Evolutionary conservation across 2,113 vertebrate genomes (phyloP).

Genomic region (Ophthalmolycus amberensis): DNA sequence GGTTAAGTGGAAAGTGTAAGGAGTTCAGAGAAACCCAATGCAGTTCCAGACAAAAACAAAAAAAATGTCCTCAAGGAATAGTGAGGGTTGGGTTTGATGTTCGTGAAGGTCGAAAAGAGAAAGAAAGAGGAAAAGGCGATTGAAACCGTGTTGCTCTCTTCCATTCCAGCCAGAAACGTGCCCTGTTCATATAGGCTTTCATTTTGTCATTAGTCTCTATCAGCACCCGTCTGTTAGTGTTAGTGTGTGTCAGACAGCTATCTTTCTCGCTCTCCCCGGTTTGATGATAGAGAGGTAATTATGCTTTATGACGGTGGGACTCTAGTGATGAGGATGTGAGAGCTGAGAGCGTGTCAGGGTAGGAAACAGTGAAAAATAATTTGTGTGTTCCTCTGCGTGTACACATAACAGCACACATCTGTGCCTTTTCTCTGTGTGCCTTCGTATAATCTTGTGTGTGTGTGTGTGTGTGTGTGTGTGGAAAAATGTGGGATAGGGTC

Average conservation of each 20-base stretch:
- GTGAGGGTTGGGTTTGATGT: conserved; percentile 26
- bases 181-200: conserved; percentile 68
- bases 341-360: conserved; percentile 47
- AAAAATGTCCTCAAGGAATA: conserved; percentile 14
- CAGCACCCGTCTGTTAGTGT: conserved; percentile 72
- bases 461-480: not conserved
- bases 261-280: conserved; percentile 61
- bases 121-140: conserved; percentile 26
- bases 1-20: conserved; percentile 35
- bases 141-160: conserved; percentile 41
- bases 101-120: conserved; percentile 17
- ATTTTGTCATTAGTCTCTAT: conserved; percentile 80
- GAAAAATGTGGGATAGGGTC: conserved; percentile 41
- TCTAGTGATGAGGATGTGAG: conserved; percentile 65
- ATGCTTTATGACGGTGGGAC: conserved; percentile 63
- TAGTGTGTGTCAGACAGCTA: conserved; percentile 69
- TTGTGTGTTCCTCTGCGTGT: conserved; percentile 6
- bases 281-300: conserved; percentile 78
- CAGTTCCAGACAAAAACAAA: conserved; percentile 9
- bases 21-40: conserved; percentile 26
- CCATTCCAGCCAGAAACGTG: conserved; percentile 53
- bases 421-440: conserved; percentile 9
- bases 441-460: not conserved
- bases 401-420: conserved; percentile 22
- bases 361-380: conserved; percentile 36